Evolutionary conservation across 2,888 invertebrate genomes (phyloP).

Genomic region (Drosophila nr. fundita): DNA sequence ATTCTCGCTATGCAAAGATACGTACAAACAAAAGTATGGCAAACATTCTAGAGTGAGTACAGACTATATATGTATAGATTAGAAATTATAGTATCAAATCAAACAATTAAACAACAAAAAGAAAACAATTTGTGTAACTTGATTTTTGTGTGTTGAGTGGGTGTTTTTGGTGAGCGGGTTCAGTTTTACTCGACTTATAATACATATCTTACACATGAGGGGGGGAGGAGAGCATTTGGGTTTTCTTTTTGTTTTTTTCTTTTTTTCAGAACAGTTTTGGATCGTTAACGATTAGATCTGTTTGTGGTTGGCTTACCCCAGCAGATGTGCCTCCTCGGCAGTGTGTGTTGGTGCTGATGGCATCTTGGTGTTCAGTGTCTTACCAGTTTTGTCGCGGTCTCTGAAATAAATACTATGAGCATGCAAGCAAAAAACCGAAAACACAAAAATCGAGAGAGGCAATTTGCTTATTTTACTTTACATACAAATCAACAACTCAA

Average conservation of each 20-base stretch:
- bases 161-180: slow-evolving; percentile 7
- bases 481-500: slow-evolving; percentile 20
- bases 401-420: slow-evolving; percentile 86
- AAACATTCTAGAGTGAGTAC: slow-evolving; percentile 46
- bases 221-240: not conserved
- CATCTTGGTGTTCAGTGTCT: slow-evolving; percentile 85
- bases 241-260: not conserved
- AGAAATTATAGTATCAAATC: slow-evolving; percentile 13
- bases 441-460: slow-evolving; percentile 62
- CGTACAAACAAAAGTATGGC: slow-evolving; percentile 34
- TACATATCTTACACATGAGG: slow-evolving; percentile 51
- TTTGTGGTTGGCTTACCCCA: slow-evolving; percentile 89
- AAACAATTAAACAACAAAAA: not conserved
- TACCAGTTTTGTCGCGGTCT: slow-evolving; percentile 85
- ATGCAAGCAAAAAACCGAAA: slow-evolving; percentile 85
- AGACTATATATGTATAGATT: slow-evolving; percentile 6
- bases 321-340: slow-evolving; percentile 94
- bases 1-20: slow-evolving; percentile 45
- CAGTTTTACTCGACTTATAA: slow-evolving; percentile 22
- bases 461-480: slow-evolving; percentile 48
- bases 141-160: slow-evolving; percentile 21
- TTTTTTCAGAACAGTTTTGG: slow-evolving; percentile 2
- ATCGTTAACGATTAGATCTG: slow-evolving; percentile 21
- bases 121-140: slow-evolving; percentile 40
- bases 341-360: slow-evolving; percentile 85